phyloP scores from a whole-genome alignment of 2,113 vertebrate species.

The Danionella cerebrum region DNA sequence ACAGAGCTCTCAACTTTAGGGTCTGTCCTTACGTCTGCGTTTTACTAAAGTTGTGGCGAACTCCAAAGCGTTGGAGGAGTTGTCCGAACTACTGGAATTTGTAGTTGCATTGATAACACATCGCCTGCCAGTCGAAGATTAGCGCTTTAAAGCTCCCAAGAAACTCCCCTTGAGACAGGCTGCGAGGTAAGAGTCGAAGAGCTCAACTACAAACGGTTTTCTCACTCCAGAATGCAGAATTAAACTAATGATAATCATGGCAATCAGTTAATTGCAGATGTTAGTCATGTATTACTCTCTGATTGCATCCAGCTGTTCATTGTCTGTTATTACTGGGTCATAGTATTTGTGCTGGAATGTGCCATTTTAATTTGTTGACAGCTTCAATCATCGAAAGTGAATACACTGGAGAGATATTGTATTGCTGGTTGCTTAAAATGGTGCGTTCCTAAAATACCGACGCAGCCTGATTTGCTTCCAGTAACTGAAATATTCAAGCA shows the following conservation, averaged over 20 bases:
- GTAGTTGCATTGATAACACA: background rate
- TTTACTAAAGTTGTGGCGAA: constrained; percentile 1
- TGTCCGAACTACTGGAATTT: background rate
- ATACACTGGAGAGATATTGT: background rate
- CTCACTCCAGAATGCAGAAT: no score
- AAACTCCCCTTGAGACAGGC: background rate
- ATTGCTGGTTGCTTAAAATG: background rate
- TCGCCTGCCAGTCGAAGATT: background rate
- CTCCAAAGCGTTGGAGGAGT: background rate
- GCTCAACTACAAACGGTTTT: background rate
- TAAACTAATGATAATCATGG: no score
- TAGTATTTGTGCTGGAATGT: background rate
- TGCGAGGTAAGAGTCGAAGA: constrained; percentile 5
- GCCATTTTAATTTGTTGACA: background rate
- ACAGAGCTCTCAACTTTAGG: background rate
- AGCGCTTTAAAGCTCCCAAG: background rate
- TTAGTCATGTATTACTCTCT: no score
- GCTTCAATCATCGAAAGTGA: background rate
- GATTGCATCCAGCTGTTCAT: no score
- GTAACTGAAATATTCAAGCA: background rate
- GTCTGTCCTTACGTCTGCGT: background rate
- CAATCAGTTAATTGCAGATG: no score
- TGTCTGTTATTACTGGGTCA: background rate
- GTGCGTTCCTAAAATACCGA: background rate
- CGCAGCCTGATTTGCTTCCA: background rate